phyloP scores from a whole-genome alignment of 2,888 invertebrate genomes.

The Philaethria dido region DNA sequence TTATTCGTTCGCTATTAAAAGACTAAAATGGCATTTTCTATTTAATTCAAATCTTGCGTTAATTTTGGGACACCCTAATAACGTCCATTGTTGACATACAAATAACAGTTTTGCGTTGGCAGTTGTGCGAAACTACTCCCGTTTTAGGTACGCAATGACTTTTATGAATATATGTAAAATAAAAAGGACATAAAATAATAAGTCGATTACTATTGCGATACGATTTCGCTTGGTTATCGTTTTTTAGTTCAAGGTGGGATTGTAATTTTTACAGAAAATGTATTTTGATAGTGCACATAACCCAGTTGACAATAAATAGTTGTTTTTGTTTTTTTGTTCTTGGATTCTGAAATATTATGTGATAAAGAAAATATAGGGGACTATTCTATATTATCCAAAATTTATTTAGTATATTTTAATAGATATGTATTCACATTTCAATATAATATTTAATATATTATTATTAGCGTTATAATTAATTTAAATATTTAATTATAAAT shows the following conservation, averaged over 20 bases:
- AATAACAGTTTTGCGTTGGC: neutral
- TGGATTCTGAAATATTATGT: neutral
- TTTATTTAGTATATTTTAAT: too few species aligned
- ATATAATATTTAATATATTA: too few species aligned
- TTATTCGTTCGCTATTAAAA: too few species aligned
- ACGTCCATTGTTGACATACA: neutral
- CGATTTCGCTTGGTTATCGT: constrained; percentile 32
- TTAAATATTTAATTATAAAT: too few species aligned
- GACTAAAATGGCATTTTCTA: too few species aligned
- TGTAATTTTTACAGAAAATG: constrained; percentile 26
- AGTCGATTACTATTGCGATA: constrained; percentile 35
- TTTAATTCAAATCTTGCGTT: too few species aligned
- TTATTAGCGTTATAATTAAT: too few species aligned
- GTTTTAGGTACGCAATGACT: neutral
- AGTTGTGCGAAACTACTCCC: neutral
- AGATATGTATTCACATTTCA: too few species aligned
- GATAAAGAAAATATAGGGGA: neutral
- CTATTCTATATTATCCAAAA: too few species aligned
- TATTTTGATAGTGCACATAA: constrained; percentile 26
- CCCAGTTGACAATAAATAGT: constrained; percentile 13
- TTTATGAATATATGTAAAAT: constrained; percentile 9
- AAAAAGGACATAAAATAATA: constrained; percentile 30
- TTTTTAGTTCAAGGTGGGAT: constrained; percentile 41
- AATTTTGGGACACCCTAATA: too few species aligned
- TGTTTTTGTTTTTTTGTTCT: neutral